phyloP scores from a whole-genome alignment of 2,113 vertebrate genomes.

The Sylvia atricapilla region DNA sequence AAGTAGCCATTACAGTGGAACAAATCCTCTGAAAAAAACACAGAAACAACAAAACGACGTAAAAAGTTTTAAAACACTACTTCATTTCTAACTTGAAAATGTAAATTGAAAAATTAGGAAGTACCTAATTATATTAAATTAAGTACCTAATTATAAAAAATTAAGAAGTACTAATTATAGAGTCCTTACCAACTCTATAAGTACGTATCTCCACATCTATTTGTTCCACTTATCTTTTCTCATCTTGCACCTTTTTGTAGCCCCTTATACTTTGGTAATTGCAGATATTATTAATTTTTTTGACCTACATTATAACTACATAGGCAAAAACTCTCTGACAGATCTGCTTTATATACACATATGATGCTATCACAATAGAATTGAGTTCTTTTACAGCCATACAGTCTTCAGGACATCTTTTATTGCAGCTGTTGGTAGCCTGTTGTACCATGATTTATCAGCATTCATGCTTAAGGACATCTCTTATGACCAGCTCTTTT shows the following conservation, averaged over 20 bases:
- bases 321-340: neutral
- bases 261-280: neutral
- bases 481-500: neutral
- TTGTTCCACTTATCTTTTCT: neutral
- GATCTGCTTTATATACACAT: neutral
- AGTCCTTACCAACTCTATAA: neutral
- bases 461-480: neutral
- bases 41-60: neutral
- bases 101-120: neutral
- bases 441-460: neutral
- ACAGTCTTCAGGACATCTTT: neutral
- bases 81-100: neutral
- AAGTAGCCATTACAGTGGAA: slow-evolving; percentile 68
- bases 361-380: neutral
- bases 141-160: neutral
- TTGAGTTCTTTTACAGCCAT: neutral
- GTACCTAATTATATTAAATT: too few relatives aligned
- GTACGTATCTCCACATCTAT: neutral
- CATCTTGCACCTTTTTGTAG: neutral
- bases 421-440: neutral
- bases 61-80: neutral
- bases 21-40: slow-evolving; percentile 70
- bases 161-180: neutral
- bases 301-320: neutral
- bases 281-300: neutral